These are phyloP conservation scores for Cotesia typhae DNA, from an alignment of 1,140 invertebrate genomes.

Conservation along the genomic window DNA sequence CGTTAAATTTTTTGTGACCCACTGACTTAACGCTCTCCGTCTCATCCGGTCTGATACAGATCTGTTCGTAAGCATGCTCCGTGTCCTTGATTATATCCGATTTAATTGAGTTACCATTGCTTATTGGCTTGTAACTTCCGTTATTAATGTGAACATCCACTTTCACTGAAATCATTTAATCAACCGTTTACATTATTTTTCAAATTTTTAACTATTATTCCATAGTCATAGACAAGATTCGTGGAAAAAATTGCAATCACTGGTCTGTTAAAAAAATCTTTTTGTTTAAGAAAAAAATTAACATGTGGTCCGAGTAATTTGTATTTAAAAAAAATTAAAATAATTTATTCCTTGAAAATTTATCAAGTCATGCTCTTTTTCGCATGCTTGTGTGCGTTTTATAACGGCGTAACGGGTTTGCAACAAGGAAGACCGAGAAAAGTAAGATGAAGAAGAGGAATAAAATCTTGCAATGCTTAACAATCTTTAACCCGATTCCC, in stretches of 20 bases:
- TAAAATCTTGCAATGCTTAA: constrained; percentile 29
- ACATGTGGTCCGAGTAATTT: not conserved
- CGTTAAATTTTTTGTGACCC: constrained; percentile 52
- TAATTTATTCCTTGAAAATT: not conserved
- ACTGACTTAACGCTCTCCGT: constrained; percentile 49
- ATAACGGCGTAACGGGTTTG: constrained; percentile 41
- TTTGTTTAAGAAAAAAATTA: no score
- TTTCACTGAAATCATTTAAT: constrained; percentile 58
- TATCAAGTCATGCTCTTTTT: constrained; percentile 22
- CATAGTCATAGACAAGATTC: not conserved
- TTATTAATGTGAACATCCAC: constrained; percentile 65
- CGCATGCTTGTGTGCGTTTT: constrained; percentile 26
- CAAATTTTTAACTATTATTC: not conserved
- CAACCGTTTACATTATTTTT: not conserved
- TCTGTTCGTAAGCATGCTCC: constrained; percentile 64
- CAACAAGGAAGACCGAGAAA: constrained; percentile 5
- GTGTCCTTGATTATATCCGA: constrained; percentile 57
- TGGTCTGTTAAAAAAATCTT: no score
- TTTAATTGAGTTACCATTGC: constrained; percentile 56
- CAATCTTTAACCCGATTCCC: constrained; percentile 36
- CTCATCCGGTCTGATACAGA: constrained; percentile 58
- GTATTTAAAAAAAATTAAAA: not conserved
- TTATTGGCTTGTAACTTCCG: constrained; percentile 51
- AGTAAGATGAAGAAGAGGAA: not conserved
- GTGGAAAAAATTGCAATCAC: no score